A percentile compares a stretch with the other conserved stretches of the same genome.
Conservation (phyloP, 1,140 invertebrate species). For the Lepidurus couesii region DNA sequence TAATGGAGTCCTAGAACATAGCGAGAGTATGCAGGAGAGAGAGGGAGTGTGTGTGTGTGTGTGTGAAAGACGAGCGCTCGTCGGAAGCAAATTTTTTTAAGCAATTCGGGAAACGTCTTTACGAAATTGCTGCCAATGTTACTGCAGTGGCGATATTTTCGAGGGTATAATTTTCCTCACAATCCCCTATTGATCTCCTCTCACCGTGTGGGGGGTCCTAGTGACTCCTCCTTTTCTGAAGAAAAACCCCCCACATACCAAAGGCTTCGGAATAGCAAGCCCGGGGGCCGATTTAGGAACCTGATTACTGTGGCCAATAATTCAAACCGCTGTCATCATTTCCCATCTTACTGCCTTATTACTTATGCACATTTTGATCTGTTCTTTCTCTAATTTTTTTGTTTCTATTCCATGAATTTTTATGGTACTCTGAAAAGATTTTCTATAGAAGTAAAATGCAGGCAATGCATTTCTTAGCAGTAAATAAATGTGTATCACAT, state of each 20-base stretch:
- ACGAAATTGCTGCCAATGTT: background rate
- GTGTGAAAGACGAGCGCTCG: background rate
- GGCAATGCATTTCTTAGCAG: background rate
- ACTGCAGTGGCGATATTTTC: background rate
- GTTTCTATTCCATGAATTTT: too few relatives aligned
- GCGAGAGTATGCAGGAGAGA: background rate
- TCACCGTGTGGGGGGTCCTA: background rate
- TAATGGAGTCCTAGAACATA: slow-evolving; percentile 5
- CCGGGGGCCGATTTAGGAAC: too few relatives aligned
- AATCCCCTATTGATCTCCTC: background rate
- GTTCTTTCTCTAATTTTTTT: too few relatives aligned
- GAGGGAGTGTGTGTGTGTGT: background rate
- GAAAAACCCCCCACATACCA: too few relatives aligned
- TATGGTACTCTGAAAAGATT: background rate
- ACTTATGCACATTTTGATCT: background rate
- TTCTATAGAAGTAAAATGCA: background rate
- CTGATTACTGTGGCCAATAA: too few relatives aligned
- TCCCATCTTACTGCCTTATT: background rate
- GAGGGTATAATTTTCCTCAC: background rate
- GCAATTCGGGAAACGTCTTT: background rate
- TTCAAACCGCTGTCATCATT: too few relatives aligned
- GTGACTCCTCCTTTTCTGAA: too few relatives aligned
- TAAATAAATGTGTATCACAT: too few relatives aligned
- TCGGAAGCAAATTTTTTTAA: background rate
- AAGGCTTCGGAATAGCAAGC: too few relatives aligned